These are phyloP conservation scores for Vandiemenella viatica DNA, from an alignment of 2,888 invertebrate species.

Conservation along the genomic window DNA sequence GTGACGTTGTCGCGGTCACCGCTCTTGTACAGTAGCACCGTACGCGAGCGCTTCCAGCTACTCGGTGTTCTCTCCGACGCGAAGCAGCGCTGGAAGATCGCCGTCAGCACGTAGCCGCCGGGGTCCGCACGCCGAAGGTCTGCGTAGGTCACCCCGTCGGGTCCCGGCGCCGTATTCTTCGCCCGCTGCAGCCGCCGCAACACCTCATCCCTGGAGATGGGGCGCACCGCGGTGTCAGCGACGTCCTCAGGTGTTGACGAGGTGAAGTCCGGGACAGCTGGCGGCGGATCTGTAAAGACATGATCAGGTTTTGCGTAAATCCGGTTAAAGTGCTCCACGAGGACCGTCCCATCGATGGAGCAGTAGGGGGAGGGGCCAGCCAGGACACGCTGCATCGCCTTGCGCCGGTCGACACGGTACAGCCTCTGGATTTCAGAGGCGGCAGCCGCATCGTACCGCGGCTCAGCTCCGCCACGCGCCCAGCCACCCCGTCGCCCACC, in stretches of 20 bases:
- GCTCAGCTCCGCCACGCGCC: too few species aligned
- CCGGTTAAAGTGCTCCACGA: too few species aligned
- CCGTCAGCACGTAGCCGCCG: background rate
- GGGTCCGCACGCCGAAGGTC: slow-evolving; percentile 16
- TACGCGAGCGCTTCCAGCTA: slow-evolving; percentile 14
- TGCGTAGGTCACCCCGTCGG: slow-evolving; percentile 18
- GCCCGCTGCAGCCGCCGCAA: background rate
- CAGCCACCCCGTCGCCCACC: too few species aligned
- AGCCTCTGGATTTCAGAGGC: too few species aligned
- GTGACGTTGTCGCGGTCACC: slow-evolving; percentile 16
- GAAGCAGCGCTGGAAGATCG: background rate
- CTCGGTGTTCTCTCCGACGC: slow-evolving; percentile 6
- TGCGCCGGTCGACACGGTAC: too few species aligned
- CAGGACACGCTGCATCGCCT: too few species aligned
- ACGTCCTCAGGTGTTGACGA: background rate
- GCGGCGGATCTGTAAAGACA: too few species aligned
- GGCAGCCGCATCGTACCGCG: too few species aligned
- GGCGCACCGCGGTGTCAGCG: background rate
- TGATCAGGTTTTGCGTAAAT: too few species aligned
- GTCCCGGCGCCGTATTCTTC: slow-evolving; percentile 19
- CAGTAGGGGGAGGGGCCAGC: too few species aligned
- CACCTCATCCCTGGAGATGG: slow-evolving; percentile 9
- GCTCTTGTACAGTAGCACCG: slow-evolving; percentile 16
- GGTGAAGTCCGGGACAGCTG: too few species aligned
- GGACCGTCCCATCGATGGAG: too few species aligned